Conservation (phyloP, 2,888 invertebrate species). For the Fragum fragum region DNA sequence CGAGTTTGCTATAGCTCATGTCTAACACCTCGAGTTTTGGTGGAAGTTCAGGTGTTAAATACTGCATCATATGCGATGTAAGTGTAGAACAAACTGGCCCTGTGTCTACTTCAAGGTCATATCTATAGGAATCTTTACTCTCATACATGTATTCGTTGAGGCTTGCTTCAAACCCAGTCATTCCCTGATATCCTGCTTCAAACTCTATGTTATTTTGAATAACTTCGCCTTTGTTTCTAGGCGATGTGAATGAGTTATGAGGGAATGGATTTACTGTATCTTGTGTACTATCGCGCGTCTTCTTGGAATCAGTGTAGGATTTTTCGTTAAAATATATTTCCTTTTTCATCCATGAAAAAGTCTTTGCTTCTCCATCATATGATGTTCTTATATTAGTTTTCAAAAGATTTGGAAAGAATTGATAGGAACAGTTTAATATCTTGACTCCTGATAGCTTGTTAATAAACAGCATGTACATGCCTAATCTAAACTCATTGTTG, state of each 20-base stretch:
- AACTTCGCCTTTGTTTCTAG: too few relatives aligned
- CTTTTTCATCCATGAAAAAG: neutral
- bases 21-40: constrained; percentile 36
- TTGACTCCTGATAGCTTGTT: constrained; percentile 25
- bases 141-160: neutral
- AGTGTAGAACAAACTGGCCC: neutral
- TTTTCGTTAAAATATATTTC: neutral
- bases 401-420: constrained; percentile 29
- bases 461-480: constrained; percentile 34
- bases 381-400: neutral
- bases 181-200: neutral
- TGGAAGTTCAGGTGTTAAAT: constrained; percentile 36
- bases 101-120: neutral
- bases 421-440: constrained; percentile 36
- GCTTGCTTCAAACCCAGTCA: neutral
- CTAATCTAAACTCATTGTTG: constrained; percentile 38
- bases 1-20: constrained; percentile 42
- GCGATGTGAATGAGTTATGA: too few relatives aligned
- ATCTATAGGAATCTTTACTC: neutral
- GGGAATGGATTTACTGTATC: neutral
- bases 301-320: neutral
- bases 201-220: neutral
- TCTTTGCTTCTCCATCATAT: too few relatives aligned
- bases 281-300: neutral
- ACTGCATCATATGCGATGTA: constrained; percentile 9